Evolutionary conservation across 2,113 vertebrate species (phyloP), one percentile per base, ranked within the genome.

Genomic region (Tichodroma muraria): DNA sequence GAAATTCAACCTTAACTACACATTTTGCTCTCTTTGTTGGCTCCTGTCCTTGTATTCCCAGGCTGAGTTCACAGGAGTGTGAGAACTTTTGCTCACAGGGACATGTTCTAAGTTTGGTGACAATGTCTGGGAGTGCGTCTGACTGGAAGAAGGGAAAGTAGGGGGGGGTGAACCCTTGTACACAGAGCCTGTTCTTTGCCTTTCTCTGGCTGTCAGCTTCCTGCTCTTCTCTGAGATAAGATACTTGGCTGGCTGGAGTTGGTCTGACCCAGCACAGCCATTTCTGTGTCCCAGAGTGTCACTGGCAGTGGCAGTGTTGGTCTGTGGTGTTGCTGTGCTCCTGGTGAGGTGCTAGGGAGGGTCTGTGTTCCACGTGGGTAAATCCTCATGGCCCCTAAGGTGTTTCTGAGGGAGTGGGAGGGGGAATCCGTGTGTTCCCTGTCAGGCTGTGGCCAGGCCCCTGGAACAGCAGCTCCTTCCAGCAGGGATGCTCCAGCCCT

Each of bases 321-420:
- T 23, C 76, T 42, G 13, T n/a, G 88, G 8, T 23, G 66, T 42
- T 47, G 0, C n/a, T 52, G 60, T 47, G 54, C 60, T 69, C 22
- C 64, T 52, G 44, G 2, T 18, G 79, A 28, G 24, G 52, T 13
- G 66, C 8, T 60, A 11, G 18, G 60, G 79, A 60, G 33, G 25
- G 33, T 63, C 63, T 54, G 33, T 7, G 4, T 23, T 68, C 69
- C 37, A 4, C 3, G 2, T 40, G 40, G 52, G 21, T 33, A 25
- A 25, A 57, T 59, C 31, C 14, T 28, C 9, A 1, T 23, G 60
- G 56, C 30, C 44, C 24, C 2, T 4, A 1, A 30, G 0, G 0
- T 44, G 2, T 57, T 85, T 12, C 2, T 59, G 76, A 53, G 57
- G 60, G 61, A 21, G 30, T 1, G 1, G 7, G 25, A 30, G 6